These are phyloP conservation scores for Castor canadensis DNA, from an alignment of 2,113 vertebrate species.

Conservation along the genomic window DNA sequence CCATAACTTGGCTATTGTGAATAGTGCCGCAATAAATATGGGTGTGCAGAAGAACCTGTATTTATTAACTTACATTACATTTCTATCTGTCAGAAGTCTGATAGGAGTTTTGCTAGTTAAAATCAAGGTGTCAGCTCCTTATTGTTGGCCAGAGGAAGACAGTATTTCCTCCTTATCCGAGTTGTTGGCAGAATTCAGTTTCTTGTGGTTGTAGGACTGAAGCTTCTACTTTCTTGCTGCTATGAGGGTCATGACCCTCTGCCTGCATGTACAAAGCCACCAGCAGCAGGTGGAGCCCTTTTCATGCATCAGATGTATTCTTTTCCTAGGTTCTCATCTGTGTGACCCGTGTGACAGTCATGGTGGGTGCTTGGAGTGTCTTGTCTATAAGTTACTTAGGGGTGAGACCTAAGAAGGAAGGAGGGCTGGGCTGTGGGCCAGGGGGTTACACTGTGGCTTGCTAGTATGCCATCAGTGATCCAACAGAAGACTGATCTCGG, in stretches of 20 bases:
- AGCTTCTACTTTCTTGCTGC: neutral
- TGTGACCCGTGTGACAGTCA: neutral
- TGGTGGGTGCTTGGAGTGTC: accelerated
- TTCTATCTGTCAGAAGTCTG: neutral
- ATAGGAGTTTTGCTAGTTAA: neutral
- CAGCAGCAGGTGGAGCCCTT: neutral
- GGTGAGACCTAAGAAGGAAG: neutral
- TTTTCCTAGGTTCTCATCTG: neutral
- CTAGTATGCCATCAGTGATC: accelerated
- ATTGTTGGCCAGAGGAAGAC: neutral
- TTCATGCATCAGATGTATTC: neutral
- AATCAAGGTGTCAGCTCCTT: neutral
- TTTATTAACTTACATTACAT: neutral
- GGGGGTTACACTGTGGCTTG: too few species aligned
- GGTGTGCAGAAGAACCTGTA: neutral
- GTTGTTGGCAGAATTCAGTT: too few species aligned
- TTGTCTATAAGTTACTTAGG: neutral
- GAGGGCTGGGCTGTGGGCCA: accelerated
- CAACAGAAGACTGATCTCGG: accelerated
- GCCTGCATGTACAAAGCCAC: neutral
- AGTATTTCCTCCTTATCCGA: neutral
- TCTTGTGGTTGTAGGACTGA: too few species aligned
- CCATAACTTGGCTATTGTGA: too few species aligned
- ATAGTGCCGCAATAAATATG: too few species aligned
- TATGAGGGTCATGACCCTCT: neutral